Conservation (phyloP, 2,797 vertebrate genomes). For the Rhabdomys pumilio region DNA sequence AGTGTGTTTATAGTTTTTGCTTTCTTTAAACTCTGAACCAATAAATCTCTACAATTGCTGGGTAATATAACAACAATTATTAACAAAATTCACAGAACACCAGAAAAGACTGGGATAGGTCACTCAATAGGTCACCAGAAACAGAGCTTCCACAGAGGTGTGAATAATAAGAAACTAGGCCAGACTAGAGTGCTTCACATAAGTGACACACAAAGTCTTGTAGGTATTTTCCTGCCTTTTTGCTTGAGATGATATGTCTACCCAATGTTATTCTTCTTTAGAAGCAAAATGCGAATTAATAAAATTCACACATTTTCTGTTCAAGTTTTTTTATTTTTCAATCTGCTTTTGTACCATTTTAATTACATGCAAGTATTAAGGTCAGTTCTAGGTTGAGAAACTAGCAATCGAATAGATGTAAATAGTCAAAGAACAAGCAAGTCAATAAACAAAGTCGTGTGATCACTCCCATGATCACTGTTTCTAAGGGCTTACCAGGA, state of each 20-base stretch:
- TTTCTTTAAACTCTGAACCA: neutral
- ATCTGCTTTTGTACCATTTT: too few relatives aligned
- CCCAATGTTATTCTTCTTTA: neutral
- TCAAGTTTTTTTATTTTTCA: too few relatives aligned
- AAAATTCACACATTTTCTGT: conserved; percentile 17
- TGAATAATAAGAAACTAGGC: neutral
- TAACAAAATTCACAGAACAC: neutral
- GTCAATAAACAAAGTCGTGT: too few relatives aligned
- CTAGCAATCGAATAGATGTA: too few relatives aligned
- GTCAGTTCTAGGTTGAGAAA: too few relatives aligned
- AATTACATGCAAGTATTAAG: too few relatives aligned
- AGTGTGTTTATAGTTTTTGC: neutral
- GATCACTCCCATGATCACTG: too few relatives aligned
- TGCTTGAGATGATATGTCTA: neutral
- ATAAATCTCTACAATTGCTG: neutral
- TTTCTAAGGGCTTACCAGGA: too few relatives aligned
- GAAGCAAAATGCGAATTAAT: neutral
- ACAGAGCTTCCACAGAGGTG: neutral
- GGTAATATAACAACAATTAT: neutral
- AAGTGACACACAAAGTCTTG: neutral
- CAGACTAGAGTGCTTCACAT: neutral
- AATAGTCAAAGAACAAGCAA: too few relatives aligned
- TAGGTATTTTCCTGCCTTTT: neutral
- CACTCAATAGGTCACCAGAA: neutral
- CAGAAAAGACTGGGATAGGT: too few relatives aligned